Conservation (phyloP, 2,113 vertebrate species). For the Rhagologus leucostigma region DNA sequence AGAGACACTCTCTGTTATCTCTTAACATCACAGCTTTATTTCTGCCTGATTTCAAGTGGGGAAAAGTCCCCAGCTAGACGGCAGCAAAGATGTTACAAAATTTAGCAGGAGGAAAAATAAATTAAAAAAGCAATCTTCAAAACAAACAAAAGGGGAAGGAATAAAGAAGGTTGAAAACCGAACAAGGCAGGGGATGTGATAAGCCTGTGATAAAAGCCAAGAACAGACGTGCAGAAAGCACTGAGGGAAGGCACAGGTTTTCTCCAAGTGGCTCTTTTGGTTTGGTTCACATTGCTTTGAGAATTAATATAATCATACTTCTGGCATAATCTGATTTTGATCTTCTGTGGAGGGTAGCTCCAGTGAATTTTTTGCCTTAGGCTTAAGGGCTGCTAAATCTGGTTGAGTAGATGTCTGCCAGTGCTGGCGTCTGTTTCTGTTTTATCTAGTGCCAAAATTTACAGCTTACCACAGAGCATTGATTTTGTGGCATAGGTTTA, state of each 20-base stretch:
- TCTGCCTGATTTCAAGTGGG: neutral
- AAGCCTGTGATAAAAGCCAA: neutral
- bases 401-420: constrained; percentile 20
- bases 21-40: neutral
- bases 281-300: neutral
- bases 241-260: neutral
- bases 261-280: neutral
- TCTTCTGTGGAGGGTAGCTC: constrained; percentile 32
- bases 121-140: neutral
- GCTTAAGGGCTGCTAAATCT: constrained; percentile 46
- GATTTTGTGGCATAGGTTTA: neutral
- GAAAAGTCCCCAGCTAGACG: neutral
- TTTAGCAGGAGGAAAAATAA: neutral
- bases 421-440: neutral
- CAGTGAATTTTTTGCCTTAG: constrained; percentile 27
- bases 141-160: neutral
- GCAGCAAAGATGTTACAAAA: neutral
- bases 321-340: constrained; percentile 46
- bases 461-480: neutral
- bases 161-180: neutral
- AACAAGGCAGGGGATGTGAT: accelerated
- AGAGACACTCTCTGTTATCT: neutral
- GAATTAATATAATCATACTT: constrained; percentile 28
- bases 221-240: neutral
- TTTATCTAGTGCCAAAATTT: constrained; percentile 25